phyloP scores from a whole-genome alignment of 2,113 vertebrate genomes.

The Xerus inauris region DNA sequence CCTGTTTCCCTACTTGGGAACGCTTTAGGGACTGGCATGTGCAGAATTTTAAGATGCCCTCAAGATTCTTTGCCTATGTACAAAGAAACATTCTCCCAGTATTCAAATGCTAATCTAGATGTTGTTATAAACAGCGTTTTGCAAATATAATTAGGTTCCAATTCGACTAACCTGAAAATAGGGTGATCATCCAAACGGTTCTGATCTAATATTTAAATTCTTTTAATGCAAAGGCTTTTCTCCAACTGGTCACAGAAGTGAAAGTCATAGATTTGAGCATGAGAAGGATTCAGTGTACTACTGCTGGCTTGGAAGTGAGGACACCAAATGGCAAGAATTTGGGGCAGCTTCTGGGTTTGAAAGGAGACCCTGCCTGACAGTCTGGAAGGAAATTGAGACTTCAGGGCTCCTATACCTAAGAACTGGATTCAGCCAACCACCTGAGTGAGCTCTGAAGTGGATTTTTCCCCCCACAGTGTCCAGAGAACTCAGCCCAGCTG shows the following conservation, averaged over 20 bases:
- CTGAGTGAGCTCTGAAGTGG: not conserved
- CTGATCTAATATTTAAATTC: not conserved
- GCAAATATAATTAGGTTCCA: not conserved
- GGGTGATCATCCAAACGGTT: not conserved
- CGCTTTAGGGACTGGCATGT: not conserved
- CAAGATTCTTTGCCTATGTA: not conserved
- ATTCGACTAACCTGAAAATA: not conserved
- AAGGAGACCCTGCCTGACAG: not conserved
- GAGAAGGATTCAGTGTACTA: not conserved
- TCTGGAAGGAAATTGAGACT: not conserved
- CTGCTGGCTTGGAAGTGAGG: not conserved
- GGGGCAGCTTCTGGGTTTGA: not conserved
- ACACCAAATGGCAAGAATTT: not conserved
- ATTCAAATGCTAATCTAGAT: not conserved
- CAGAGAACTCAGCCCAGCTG: not conserved
- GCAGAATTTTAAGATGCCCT: not conserved
- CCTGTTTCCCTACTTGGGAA: not conserved
- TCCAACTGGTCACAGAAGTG: not conserved
- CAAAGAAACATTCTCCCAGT: not conserved
- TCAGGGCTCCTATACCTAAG: not conserved
- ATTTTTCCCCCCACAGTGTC: not conserved
- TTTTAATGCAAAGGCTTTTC: not conserved
- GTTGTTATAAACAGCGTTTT: not conserved
- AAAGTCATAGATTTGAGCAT: not conserved
- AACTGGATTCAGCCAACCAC: not conserved